Evolutionary conservation across 2,113 vertebrate species (phyloP).

Genomic region (Pantherophis guttatus): DNA sequence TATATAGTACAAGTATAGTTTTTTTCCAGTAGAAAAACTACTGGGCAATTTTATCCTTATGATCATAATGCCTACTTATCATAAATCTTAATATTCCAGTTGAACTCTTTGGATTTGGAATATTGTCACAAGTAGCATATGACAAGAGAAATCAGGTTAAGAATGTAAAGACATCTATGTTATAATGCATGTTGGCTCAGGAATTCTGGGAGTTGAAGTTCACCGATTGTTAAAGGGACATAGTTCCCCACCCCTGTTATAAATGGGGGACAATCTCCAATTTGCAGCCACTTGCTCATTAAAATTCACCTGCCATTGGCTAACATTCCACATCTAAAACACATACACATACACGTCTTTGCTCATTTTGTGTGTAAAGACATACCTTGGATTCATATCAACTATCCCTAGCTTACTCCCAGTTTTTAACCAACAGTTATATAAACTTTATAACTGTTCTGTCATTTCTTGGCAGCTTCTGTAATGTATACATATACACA

Average conservation of each 20-base stretch:
- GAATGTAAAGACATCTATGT: not conserved
- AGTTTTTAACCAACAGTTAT: not conserved
- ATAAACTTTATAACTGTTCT: not conserved
- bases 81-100: not conserved
- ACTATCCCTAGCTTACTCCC: not conserved
- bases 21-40: not conserved
- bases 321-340: not conserved
- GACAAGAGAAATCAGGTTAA: not conserved
- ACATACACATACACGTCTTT: not conserved
- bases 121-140: not conserved
- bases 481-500: not conserved
- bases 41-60: not conserved
- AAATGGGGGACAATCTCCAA: not conserved
- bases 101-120: not conserved
- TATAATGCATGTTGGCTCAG: not conserved
- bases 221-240: too few species aligned
- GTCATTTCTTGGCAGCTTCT: not conserved
- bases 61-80: not conserved
- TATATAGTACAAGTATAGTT: not conserved
- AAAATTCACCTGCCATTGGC: not conserved
- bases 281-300: too few species aligned
- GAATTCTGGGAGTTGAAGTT: too few species aligned
- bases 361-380: not conserved
- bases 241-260: too few species aligned
- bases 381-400: not conserved